These are phyloP conservation scores for Lagothrix lagotricha DNA, from an alignment of 2,797 vertebrate species.

Conservation along the genomic window DNA sequence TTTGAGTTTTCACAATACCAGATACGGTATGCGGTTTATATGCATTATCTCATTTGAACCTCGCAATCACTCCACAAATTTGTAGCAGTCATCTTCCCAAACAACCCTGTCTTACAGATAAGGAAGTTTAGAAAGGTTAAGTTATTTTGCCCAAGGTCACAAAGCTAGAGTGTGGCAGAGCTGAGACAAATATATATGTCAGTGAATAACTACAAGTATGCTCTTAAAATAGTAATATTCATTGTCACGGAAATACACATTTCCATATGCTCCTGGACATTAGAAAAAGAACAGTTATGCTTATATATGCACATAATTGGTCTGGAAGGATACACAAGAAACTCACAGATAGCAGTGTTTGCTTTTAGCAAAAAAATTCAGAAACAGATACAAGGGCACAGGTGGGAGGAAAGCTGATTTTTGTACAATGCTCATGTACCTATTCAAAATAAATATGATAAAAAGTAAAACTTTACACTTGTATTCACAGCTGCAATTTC, in stretches of 20 bases:
- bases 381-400: not conserved
- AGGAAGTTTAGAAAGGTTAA: constrained; percentile 12
- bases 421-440: not conserved
- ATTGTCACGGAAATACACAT: not conserved
- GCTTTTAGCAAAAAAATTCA: not conserved
- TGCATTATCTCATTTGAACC: not conserved
- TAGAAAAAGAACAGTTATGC: not conserved
- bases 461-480: not conserved
- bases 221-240: constrained; percentile 4
- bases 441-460: not conserved
- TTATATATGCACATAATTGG: not conserved
- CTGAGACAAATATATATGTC: not conserved
- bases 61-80: not conserved
- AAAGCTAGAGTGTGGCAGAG: not conserved
- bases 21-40: not conserved
- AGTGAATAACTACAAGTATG: not conserved
- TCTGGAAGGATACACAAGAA: not conserved
- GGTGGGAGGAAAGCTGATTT: not conserved
- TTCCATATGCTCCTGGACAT: not conserved
- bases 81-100: not conserved
- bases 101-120: not conserved
- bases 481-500: constrained; percentile 6
- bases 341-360: not conserved
- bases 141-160: constrained; percentile 18
- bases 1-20: not conserved